Conservation (phyloP, 2,113 vertebrate genomes). For the Terrapene triunguis region DNA sequence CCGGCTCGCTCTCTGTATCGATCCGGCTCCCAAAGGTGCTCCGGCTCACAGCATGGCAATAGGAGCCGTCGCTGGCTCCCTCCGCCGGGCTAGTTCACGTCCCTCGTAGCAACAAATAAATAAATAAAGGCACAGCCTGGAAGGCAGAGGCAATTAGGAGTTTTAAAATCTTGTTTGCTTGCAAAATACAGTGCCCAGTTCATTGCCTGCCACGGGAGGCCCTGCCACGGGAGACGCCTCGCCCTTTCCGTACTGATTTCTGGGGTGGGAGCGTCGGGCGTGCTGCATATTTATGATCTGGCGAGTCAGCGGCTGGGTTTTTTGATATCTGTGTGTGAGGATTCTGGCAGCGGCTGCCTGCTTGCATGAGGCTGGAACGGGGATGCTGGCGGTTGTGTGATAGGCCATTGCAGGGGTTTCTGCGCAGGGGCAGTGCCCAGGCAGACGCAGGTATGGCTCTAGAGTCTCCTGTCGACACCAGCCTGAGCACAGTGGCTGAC, state of each 20-base stretch:
- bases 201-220: background rate
- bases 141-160: background rate
- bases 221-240: background rate
- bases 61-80: no score
- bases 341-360: background rate
- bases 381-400: no score
- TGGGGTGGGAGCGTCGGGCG: rapidly evolving
- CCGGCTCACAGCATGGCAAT: no score
- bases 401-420: background rate
- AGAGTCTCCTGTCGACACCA: no score
- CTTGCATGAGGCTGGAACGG: background rate
- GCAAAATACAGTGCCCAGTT: background rate
- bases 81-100: no score
- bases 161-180: background rate
- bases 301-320: no score
- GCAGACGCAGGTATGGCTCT: background rate
- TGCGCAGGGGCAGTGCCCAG: background rate
- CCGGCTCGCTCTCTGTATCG: no score
- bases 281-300: background rate
- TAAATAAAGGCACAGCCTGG: background rate
- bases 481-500: no score
- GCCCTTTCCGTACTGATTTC: background rate
- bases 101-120: background rate
- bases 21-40: no score
- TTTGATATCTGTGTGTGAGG: no score